Percentiles rank a stretch among this genome's conserved stretches.
Conservation (phyloP, 2,888 invertebrate genomes). For the Oligia fasciuncula region DNA sequence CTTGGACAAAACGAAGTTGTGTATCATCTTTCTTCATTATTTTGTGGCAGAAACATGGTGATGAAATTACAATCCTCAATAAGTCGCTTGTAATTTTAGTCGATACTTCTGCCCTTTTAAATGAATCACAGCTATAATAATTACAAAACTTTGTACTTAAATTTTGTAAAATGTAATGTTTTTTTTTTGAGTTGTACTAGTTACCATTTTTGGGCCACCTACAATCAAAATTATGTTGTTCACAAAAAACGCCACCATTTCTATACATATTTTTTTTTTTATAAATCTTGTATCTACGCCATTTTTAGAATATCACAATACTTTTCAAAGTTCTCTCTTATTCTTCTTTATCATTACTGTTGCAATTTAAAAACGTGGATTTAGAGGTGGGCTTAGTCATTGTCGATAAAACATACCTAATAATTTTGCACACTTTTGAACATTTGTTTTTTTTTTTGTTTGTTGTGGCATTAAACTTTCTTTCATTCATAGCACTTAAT, state of each 20-base stretch:
- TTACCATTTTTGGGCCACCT: slow-evolving; percentile 16
- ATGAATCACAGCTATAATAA: not conserved
- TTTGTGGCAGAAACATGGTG: slow-evolving; percentile 12
- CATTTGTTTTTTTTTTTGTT: slow-evolving; percentile 2
- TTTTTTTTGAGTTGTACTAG: slow-evolving; percentile 4
- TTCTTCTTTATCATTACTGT: not conserved
- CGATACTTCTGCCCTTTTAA: not conserved
- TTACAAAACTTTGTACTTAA: slow-evolving; percentile 10
- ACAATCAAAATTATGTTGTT: slow-evolving; percentile 1
- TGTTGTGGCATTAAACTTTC: slow-evolving; percentile 14
- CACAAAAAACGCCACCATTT: slow-evolving; percentile 16
- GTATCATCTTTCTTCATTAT: slow-evolving; percentile 14
- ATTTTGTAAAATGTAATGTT: slow-evolving; percentile 4
- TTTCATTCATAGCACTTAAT: slow-evolving; percentile 43
- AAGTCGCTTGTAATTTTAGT: not conserved
- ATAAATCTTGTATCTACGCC: not conserved
- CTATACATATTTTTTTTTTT: not conserved
- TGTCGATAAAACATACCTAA: not conserved
- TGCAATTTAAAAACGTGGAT: slow-evolving; percentile 16
- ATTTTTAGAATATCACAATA: slow-evolving; percentile 12
- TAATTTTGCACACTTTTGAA: slow-evolving; percentile 21
- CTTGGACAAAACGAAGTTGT: not conserved
- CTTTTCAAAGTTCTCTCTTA: too few relatives aligned
- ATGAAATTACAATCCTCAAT: slow-evolving; percentile 1
- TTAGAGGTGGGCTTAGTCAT: slow-evolving; percentile 2